phyloP scores from a whole-genome alignment of 2,888 invertebrate species.

The Gortyna flavago region DNA sequence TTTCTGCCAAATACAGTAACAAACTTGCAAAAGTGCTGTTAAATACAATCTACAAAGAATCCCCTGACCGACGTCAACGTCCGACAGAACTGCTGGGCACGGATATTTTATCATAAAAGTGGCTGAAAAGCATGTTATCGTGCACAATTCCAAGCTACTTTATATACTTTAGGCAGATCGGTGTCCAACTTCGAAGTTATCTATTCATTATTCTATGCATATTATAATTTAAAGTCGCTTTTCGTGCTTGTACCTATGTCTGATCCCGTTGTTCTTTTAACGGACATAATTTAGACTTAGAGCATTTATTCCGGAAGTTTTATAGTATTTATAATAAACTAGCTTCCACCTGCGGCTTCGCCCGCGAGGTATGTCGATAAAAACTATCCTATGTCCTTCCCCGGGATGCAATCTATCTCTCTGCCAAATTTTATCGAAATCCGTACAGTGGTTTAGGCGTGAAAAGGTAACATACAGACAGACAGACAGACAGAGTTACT shows the following conservation, averaged over 20 bases:
- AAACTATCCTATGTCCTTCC: too few relatives aligned
- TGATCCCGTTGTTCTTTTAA: neutral
- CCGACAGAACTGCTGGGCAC: conserved; percentile 44
- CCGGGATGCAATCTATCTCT: too few relatives aligned
- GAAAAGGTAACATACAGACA: too few relatives aligned
- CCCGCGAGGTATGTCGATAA: too few relatives aligned
- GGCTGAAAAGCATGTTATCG: conserved; percentile 50
- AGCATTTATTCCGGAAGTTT: neutral
- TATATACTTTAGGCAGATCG: conserved; percentile 20
- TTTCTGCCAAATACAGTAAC: conserved; percentile 38
- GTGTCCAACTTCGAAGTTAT: conserved; percentile 23
- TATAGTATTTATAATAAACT: neutral
- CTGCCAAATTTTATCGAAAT: too few relatives aligned
- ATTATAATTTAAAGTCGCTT: neutral
- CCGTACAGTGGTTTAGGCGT: too few relatives aligned
- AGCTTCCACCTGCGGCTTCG: too few relatives aligned
- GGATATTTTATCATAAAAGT: conserved; percentile 59
- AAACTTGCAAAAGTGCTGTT: conserved; percentile 36
- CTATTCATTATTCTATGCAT: neutral
- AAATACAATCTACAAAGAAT: conserved; percentile 51
- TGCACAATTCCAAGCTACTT: conserved; percentile 16
- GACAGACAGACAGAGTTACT: too few relatives aligned
- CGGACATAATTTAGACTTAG: neutral
- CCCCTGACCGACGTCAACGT: conserved; percentile 62
- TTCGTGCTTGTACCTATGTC: neutral